Evolutionary conservation across 2,888 invertebrate species (phyloP).

Genomic region (Furcula furcula): DNA sequence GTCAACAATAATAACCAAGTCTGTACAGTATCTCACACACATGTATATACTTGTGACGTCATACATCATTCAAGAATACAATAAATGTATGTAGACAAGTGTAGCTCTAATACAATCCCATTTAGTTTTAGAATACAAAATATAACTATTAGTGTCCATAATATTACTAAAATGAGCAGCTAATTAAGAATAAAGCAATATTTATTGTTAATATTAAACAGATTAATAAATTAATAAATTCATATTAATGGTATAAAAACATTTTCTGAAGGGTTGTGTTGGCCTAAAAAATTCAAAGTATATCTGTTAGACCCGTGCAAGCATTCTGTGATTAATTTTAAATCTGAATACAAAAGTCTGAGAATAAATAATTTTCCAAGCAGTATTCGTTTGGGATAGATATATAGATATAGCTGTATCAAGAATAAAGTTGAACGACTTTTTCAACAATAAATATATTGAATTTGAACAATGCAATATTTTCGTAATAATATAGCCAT

Average conservation of each 20-base stretch:
- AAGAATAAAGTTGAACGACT: neutral
- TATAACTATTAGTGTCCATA: neutral
- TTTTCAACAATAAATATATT: no score
- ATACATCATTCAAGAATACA: no score
- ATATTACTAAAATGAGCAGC: constrained; percentile 16
- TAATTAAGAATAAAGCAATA: constrained; percentile 39
- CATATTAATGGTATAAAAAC: neutral
- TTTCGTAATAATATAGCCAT: neutral
- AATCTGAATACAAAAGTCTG: constrained; percentile 32
- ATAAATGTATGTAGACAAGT: no score
- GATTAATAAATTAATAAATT: constrained; percentile 3
- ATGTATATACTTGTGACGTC: no score
- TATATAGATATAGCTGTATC: neutral
- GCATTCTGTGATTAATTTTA: constrained; percentile 24
- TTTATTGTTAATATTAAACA: constrained; percentile 42
- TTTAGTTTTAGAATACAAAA: constrained; percentile 6
- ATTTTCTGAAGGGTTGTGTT: no score
- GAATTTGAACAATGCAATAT: neutral
- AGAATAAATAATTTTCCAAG: constrained; percentile 12
- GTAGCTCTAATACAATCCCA: no score
- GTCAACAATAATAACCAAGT: no score
- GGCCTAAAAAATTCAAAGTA: constrained; percentile 29
- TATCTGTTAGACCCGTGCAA: constrained; percentile 31
- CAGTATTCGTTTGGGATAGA: no score
- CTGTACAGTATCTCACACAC: no score